These are phyloP conservation scores for Hemitrygon akajei DNA, from an alignment of 2,797 vertebrate genomes.

Conservation along the genomic window DNA sequence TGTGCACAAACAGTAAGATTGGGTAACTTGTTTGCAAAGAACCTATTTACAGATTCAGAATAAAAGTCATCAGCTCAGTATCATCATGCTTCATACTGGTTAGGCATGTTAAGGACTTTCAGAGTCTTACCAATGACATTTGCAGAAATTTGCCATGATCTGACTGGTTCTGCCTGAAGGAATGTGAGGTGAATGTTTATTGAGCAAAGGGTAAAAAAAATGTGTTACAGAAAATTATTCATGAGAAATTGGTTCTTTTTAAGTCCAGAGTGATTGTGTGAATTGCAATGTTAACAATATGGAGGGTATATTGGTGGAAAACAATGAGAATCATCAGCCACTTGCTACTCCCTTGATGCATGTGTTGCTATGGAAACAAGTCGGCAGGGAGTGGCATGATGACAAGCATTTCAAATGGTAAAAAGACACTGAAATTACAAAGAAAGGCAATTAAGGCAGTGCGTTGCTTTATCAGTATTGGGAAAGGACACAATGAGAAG, in stretches of 20 bases:
- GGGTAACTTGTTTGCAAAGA: neutral
- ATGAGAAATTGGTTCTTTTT: neutral
- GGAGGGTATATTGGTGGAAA: neutral
- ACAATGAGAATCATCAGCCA: neutral
- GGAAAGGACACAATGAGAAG: neutral
- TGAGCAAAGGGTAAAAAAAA: neutral
- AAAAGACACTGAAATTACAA: neutral
- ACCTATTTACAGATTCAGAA: neutral
- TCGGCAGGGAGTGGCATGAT: neutral
- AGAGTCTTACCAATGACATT: neutral
- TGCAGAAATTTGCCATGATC: neutral
- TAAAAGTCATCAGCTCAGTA: neutral
- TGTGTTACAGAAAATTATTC: neutral
- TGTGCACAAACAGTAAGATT: neutral
- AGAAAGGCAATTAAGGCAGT: no score
- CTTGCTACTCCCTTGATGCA: neutral
- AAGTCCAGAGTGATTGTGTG: neutral
- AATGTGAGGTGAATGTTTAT: neutral
- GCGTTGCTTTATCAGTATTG: neutral
- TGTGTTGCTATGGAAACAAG: neutral
- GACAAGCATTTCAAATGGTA: neutral
- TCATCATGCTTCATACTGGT: neutral
- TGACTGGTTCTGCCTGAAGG: neutral
- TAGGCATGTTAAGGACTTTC: neutral
- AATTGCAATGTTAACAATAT: neutral